A percentile compares a stretch with the other conserved stretches of the same genome.
phyloP scores from a whole-genome alignment of 2,113 vertebrate genomes.

The Phrynosoma blainvillii region DNA sequence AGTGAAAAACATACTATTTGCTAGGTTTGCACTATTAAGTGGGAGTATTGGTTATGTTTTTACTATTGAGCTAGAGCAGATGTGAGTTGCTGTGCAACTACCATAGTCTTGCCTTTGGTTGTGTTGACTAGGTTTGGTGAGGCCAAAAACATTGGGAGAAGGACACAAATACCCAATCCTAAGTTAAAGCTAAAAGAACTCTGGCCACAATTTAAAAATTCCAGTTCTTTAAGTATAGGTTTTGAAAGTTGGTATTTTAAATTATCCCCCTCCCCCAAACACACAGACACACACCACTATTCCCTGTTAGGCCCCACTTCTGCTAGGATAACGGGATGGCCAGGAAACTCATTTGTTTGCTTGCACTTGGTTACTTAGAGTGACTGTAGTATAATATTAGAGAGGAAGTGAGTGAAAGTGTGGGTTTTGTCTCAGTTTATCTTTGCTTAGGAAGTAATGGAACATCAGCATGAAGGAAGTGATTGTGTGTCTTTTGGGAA shows the following conservation, averaged over 20 bases:
- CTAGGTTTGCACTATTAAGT: neutral
- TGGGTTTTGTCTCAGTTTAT: neutral
- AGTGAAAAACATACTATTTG: neutral
- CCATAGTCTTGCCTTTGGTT: neutral
- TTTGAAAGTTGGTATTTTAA: no score
- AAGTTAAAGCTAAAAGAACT: no score
- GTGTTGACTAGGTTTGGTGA: no score
- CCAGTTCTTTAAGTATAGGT: no score
- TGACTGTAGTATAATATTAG: neutral
- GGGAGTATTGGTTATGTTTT: no score
- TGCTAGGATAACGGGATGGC: neutral
- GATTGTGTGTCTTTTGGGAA: neutral
- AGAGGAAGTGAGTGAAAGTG: neutral
- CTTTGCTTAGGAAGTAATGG: neutral
- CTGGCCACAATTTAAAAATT: no score
- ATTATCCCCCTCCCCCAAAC: neutral
- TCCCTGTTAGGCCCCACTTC: neutral
- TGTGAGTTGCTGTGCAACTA: neutral
- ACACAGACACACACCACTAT: neutral
- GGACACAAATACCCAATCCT: no score
- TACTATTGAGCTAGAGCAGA: neutral
- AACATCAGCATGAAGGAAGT: neutral
- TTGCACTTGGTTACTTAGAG: neutral
- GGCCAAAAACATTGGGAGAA: no score
- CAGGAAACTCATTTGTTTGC: no score